Conservation (phyloP, 1,140 invertebrate genomes). For the Pseudomyrmex flavicornis region DNA sequence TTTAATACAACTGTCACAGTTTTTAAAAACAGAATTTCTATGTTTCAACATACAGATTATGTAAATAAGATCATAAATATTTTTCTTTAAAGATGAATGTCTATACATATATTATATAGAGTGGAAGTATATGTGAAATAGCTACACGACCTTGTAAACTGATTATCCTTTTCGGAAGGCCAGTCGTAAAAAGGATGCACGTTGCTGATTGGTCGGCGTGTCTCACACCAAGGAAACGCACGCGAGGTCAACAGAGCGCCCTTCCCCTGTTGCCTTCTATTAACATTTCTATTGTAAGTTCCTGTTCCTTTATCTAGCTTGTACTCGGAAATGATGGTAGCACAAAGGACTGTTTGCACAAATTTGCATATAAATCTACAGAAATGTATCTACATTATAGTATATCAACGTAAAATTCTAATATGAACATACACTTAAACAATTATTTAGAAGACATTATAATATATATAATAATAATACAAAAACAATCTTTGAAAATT, state of each 20-base stretch:
- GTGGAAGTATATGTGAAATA: neutral
- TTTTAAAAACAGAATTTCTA: neutral
- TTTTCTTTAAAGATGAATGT: conserved; percentile 3
- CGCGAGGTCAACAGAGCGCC: conserved; percentile 52
- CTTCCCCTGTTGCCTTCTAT: conserved; percentile 26
- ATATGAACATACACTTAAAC: neutral
- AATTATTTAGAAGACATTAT: neutral
- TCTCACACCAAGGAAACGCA: conserved; percentile 39
- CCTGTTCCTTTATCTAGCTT: conserved; percentile 51
- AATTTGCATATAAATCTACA: neutral
- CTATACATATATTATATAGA: neutral
- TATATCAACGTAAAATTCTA: too few relatives aligned
- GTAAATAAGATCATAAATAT: neutral
- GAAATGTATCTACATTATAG: too few relatives aligned
- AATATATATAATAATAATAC: neutral
- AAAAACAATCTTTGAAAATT: conserved; percentile 5
- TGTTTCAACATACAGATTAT: neutral
- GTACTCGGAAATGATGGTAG: conserved; percentile 19
- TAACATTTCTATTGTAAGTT: conserved; percentile 47
- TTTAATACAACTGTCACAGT: too few relatives aligned
- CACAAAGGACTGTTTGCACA: conserved; percentile 4
- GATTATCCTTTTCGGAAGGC: conserved; percentile 70
- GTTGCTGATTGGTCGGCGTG: neutral
- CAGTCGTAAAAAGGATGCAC: conserved; percentile 22
- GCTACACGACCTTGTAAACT: conserved; percentile 55